phyloP scores from a whole-genome alignment of 2,888 invertebrate species.

The Tinea semifulvella region DNA sequence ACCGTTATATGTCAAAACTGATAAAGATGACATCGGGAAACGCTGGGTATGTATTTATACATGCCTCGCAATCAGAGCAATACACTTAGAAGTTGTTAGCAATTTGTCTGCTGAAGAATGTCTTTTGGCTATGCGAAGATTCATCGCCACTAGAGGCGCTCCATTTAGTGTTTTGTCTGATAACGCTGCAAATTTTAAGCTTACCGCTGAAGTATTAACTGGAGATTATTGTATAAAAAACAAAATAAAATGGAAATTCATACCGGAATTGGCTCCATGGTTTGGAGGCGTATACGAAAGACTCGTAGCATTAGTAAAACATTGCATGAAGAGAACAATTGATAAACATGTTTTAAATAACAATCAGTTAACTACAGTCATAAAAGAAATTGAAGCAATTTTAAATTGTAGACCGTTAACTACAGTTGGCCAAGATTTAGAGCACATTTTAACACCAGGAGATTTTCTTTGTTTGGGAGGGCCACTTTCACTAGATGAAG shows the following conservation, averaged over 20 bases:
- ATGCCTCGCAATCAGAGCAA: constrained; percentile 22
- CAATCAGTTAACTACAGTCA: too few relatives aligned
- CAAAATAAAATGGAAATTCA: constrained; percentile 18
- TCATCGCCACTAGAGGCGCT: constrained; percentile 14
- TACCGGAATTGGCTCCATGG: constrained; percentile 19
- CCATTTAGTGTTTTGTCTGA: constrained; percentile 19
- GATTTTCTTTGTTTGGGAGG: constrained; percentile 9
- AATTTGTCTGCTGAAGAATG: constrained; percentile 22
- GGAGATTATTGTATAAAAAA: constrained; percentile 12
- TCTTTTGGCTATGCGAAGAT: constrained; percentile 18
- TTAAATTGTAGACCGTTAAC: constrained; percentile 16
- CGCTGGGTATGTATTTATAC: constrained; percentile 21
- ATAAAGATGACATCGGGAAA: constrained; percentile 14
- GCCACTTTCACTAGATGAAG: background rate
- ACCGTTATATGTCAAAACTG: constrained; percentile 15
- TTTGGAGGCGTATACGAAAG: constrained; percentile 20
- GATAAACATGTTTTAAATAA: too few relatives aligned
- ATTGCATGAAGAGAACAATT: constrained; percentile 16
- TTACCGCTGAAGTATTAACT: constrained; percentile 18
- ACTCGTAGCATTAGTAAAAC: constrained; percentile 18
- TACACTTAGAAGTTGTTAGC: constrained; percentile 23
- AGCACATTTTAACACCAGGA: constrained; percentile 12
- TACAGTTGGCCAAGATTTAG: constrained; percentile 13
- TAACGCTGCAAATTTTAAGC: constrained; percentile 21
- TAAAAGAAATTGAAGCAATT: constrained; percentile 17